Base-by-base conservation (phyloP, 37 sponge, comb jelly and placozoan genomes). In the Dysidea cf. avara region DNA sequence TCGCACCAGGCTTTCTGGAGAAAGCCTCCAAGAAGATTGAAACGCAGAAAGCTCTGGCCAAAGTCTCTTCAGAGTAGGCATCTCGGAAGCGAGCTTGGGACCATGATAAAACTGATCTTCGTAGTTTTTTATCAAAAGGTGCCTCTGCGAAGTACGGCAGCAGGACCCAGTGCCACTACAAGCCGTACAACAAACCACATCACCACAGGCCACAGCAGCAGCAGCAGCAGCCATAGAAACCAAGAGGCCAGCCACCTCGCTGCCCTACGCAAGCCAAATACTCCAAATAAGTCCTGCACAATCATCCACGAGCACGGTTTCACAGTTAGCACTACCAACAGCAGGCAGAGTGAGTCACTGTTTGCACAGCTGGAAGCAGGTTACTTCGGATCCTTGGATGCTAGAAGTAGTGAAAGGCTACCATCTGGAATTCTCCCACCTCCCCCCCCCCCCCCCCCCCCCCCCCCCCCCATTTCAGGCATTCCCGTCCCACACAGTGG, bases 101-200 rank as follows among this genome's bases (percentile, higher is more conserved):
- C 7, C 25, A 53, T 7, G 56, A 53, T 35, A 51, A 70, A 22
- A 7, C 24, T 39, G 74, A 73, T 49, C 74, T 73, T 5, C 47
- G 74, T 16, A 59, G 61, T 73, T 73, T 73, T 73, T 73, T 73
- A 22, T 36, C 60, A 7, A 73, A 59, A 61, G 74, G 74, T 61
- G 74, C 74, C 6, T 30, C 74, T 34, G 61, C 61, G 9, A 25
- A 20, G 53, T 43, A 60, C 31, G 63, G 47, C 63, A 33, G 48
- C 61, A 36, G 61, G 61, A 12, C 57, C 16, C 18, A 73, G 28
- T 61, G 39, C 48, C 74, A 47, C 74, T 49, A 14, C 30, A 47
- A 39, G 46, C 74, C 74, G 61, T 73, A 59, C 74, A 37, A 7
- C n/a, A 64, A 64, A 33, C 18, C 37, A 36, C 6, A 33, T 14